A percentile compares a stretch with the other conserved stretches of the same genome.
phyloP scores from a whole-genome alignment of 37 sponge, comb jelly and placozoan species.

The Halichondria panicea region DNA sequence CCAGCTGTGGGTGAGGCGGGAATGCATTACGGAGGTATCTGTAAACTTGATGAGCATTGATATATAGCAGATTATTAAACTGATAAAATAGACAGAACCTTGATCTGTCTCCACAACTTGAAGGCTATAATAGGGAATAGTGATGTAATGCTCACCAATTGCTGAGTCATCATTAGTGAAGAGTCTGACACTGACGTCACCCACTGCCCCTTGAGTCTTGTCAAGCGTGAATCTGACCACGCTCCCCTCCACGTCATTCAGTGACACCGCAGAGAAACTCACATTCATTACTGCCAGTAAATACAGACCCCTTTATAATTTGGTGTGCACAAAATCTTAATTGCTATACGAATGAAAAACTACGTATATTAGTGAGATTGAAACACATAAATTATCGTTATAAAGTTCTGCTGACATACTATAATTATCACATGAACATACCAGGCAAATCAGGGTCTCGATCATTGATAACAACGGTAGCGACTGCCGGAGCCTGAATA shows the following conservation, averaged over 20 bases:
- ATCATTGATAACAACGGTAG: conserved; percentile 8
- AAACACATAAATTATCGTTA: no score
- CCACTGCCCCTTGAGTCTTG: conserved; percentile 35
- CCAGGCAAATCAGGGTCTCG: conserved; percentile 36
- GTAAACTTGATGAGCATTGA: background rate
- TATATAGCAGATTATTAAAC: background rate
- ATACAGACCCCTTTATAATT: background rate
- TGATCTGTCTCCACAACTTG: no score
- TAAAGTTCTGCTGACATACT: no score
- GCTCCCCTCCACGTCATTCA: conserved; percentile 24
- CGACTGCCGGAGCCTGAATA: conserved; percentile 1
- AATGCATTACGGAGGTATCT: no score
- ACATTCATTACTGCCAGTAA: conserved; percentile 28
- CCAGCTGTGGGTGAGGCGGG: background rate
- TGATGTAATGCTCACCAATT: background rate
- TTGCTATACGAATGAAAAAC: no score
- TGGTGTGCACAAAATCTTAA: no score
- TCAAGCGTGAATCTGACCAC: conserved; percentile 13
- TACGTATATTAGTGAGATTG: no score
- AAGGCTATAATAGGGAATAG: background rate
- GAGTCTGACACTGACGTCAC: conserved; percentile 20
- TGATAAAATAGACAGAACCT: no score
- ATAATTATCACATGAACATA: no score
- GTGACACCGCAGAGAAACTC: conserved; percentile 4
- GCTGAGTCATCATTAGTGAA: conserved; percentile 22